A percentile compares a stretch with the other conserved stretches of the same genome.
Evolutionary conservation across 1,140 invertebrate species (phyloP).

Genomic region (Pissodes strobi): DNA sequence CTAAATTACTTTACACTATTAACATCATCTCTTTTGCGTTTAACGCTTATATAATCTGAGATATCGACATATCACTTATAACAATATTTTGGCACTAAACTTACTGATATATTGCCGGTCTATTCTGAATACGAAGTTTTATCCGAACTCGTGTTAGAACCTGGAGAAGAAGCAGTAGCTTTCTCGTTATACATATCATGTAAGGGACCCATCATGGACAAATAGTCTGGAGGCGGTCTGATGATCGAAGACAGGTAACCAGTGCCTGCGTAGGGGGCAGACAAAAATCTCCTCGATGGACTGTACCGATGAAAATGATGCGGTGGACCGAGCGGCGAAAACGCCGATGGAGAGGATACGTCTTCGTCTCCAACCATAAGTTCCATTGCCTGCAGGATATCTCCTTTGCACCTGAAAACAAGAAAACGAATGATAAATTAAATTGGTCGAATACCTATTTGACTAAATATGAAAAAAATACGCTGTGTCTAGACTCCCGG

Average conservation of each 20-base stretch:
- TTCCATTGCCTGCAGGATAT: conserved; percentile 90
- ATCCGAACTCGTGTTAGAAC: conserved; percentile 56
- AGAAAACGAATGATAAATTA: no score
- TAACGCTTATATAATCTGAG: neutral
- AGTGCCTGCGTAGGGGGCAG: conserved; percentile 78
- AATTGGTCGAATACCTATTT: no score
- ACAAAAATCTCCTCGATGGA: conserved; percentile 70
- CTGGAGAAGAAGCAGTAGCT: conserved; percentile 56
- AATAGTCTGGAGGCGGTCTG: conserved; percentile 60
- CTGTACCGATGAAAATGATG: conserved; percentile 62
- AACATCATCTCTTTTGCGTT: neutral
- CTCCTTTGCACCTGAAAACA: conserved; percentile 65
- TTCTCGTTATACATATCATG: conserved; percentile 57
- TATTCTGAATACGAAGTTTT: conserved; percentile 59
- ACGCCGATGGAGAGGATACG: conserved; percentile 65
- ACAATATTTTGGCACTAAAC: neutral
- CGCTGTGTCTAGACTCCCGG: no score
- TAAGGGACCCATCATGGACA: conserved; percentile 46
- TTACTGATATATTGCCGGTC: conserved; percentile 4
- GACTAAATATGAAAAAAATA: no score
- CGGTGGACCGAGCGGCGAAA: conserved; percentile 70
- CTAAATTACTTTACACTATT: no score
- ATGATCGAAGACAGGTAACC: conserved; percentile 80
- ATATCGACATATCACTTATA: neutral
- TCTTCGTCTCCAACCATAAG: conserved; percentile 70